phyloP scores from a whole-genome alignment of 2,797 vertebrate species.

The Anabas testudineus region DNA sequence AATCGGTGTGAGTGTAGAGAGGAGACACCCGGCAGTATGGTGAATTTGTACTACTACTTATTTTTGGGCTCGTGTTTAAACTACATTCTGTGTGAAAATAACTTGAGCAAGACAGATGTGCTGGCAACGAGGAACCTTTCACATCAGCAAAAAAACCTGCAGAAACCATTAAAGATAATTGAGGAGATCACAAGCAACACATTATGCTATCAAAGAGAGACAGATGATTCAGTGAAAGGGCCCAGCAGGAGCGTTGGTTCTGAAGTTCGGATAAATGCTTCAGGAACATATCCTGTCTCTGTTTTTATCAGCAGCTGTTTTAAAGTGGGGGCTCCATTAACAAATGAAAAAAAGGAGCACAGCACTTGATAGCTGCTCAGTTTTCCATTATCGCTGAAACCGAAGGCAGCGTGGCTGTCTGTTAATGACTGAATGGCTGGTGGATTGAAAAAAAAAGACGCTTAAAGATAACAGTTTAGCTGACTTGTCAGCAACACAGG shows the following conservation, averaged over 20 bases:
- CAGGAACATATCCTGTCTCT: slow-evolving; percentile 6
- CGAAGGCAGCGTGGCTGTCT: neutral
- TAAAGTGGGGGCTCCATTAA: neutral
- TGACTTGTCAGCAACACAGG: neutral
- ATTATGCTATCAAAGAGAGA: slow-evolving; percentile 2
- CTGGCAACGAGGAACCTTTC: slow-evolving; percentile 4
- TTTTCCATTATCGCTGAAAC: slow-evolving; percentile 9
- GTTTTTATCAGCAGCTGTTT: slow-evolving; percentile 17
- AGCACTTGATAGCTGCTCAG: neutral
- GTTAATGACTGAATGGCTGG: neutral
- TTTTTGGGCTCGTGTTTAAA: slow-evolving; percentile 23
- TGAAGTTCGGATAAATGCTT: slow-evolving; percentile 6
- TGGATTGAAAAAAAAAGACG: slow-evolving; percentile 1
- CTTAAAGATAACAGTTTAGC: neutral
- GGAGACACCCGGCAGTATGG: slow-evolving; percentile 2
- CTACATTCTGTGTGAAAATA: neutral
- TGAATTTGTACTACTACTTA: neutral
- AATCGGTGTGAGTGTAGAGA: slow-evolving; percentile 15
- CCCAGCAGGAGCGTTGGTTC: neutral
- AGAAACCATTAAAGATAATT: slow-evolving; percentile 31
- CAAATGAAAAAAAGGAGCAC: slow-evolving; percentile 1
- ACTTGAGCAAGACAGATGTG: no score
- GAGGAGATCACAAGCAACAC: slow-evolving; percentile 1
- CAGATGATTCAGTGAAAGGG: slow-evolving; percentile 1
- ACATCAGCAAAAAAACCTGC: slow-evolving; percentile 1